phyloP scores from a whole-genome alignment of 2,888 invertebrate species.

The Yponomeuta cagnagella region DNA sequence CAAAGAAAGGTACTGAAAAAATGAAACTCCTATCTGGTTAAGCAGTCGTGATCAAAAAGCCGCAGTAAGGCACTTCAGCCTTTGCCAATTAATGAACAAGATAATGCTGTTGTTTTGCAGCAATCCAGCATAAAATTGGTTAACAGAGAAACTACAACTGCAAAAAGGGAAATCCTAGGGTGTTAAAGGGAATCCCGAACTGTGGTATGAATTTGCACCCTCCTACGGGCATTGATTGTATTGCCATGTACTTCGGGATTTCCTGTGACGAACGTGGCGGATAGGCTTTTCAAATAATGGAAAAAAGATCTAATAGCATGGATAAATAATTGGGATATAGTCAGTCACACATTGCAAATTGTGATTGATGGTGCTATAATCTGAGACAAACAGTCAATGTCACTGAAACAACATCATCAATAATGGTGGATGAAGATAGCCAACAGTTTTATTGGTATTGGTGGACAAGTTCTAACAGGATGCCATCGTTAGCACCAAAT shows the following conservation, averaged over 20 bases:
- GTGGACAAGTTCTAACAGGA: not conserved
- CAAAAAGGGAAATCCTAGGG: not conserved
- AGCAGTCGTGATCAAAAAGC: no score
- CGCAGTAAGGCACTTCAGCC: no score
- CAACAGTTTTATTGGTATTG: not conserved
- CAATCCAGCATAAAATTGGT: not conserved
- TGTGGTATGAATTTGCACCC: slow-evolving; percentile 37
- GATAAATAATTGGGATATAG: no score
- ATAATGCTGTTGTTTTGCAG: no score
- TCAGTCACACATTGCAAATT: no score
- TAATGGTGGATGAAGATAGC: not conserved
- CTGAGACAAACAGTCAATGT: no score
- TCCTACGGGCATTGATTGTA: slow-evolving; percentile 41
- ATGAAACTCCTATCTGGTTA: no score
- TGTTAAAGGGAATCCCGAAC: not conserved
- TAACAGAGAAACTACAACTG: not conserved
- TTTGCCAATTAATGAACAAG: no score
- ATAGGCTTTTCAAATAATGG: not conserved
- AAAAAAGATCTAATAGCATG: not conserved
- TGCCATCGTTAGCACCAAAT: not conserved
- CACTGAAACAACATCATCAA: no score
- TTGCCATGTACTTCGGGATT: slow-evolving; percentile 37
- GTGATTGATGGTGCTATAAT: no score
- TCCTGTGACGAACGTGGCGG: slow-evolving; percentile 40
- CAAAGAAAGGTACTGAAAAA: no score